Evolutionary conservation across 2,888 invertebrate species (phyloP), one percentile per base, ranked within the genome.

Genomic region (Crepidodera aurea): DNA sequence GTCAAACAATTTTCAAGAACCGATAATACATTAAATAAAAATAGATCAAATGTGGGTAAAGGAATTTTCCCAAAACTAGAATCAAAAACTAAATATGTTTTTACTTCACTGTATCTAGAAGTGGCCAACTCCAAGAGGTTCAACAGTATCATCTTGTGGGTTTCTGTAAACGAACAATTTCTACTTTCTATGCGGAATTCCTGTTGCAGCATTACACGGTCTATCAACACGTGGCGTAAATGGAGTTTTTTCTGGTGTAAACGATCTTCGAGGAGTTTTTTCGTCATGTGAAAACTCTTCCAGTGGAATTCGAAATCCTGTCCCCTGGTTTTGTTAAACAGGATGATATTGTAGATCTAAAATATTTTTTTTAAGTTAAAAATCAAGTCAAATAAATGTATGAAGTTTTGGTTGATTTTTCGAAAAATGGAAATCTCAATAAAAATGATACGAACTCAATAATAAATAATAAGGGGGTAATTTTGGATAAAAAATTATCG

Each of bases 91-190:
- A 32, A 32, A 32, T n/a, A 32, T 34, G 1, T 4, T 75, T 62
- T 60, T 75, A 90, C 88, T 76, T 86, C 85, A 73, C 88, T 86
- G 74, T 92, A 92, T 70, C 87, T 84, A 71, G 88, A 89, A 22
- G 85, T 86, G 1, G 88, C 83, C 42, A 92, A 79, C 55, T 83
- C 81, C 51, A 90, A 82, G 22, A 93, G 76, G 75, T 89, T 85
- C 16, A 84, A 74, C 73, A 90, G 80, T 56, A 91, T 84, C 19
- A 80, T 78, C 60, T 82, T 80, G 75, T 91, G 91, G 1, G 86
- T 84, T 54, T 83, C 79, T 0, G 90, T 90, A 67, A 90, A 81
- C 8, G 79, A 77, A 50, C 81, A 78, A 37, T 78, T 80, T 34
- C 81, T 78, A 51, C 80, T 78, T 60, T 83, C 81, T 15, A 78